Conservation (phyloP, 2,797 vertebrate genomes). For the Pachyuromys duprasi region DNA sequence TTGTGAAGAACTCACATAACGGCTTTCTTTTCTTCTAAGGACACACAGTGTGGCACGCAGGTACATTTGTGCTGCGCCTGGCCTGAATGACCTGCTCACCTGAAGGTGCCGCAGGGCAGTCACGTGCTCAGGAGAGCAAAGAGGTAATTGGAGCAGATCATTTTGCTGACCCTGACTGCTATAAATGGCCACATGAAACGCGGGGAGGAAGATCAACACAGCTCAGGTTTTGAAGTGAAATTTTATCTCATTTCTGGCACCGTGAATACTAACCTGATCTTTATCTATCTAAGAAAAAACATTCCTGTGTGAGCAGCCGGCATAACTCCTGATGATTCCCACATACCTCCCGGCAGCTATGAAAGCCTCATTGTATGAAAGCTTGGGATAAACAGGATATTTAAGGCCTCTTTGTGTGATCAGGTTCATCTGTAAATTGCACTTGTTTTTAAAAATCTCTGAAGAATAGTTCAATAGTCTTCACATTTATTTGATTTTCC, state of each 20-base stretch:
- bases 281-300: conserved; percentile 82
- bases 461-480: conserved; percentile 62
- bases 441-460: conserved; percentile 73
- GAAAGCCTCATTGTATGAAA: conserved; percentile 79
- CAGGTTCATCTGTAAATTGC: conserved; percentile 75
- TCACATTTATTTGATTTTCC: conserved; percentile 46
- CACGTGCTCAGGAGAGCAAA: background rate
- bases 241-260: conserved; percentile 81
- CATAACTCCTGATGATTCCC: conserved; percentile 75
- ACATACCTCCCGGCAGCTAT: conserved; percentile 73
- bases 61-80: background rate
- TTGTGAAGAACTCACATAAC: conserved; percentile 55
- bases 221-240: conserved; percentile 78
- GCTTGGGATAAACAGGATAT: conserved; percentile 71
- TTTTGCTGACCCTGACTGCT: conserved; percentile 39
- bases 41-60: conserved; percentile 40
- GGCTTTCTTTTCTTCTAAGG: conserved; percentile 71
- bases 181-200: conserved; percentile 60
- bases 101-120: background rate
- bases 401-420: conserved; percentile 71
- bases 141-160: background rate
- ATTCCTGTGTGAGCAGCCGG: conserved; percentile 71
- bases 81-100: background rate
- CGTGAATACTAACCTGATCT: conserved; percentile 67
- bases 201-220: conserved; percentile 76